Evolutionary conservation across 2,888 invertebrate genomes (phyloP).

Genomic region (Xestia xanthographa): DNA sequence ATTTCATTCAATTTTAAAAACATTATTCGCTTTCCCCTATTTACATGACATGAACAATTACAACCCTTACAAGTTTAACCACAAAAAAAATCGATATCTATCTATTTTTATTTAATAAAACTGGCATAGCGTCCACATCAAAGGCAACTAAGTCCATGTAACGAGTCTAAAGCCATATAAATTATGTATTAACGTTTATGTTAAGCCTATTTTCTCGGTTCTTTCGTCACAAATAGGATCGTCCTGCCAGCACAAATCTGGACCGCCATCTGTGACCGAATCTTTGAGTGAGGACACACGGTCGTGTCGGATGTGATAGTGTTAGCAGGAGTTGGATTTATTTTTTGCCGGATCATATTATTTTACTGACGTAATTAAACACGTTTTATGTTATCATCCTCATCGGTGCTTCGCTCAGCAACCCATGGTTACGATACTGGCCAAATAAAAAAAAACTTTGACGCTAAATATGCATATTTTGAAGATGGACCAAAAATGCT

Average conservation of each 20-base stretch:
- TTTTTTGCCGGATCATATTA: background rate
- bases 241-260: constrained; percentile 84
- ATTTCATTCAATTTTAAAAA: constrained; percentile 36
- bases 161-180: constrained; percentile 52
- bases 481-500: background rate
- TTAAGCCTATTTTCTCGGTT: constrained; percentile 81
- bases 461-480: no score
- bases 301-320: constrained; percentile 39
- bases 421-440: background rate
- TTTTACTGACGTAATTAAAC: background rate
- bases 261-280: constrained; percentile 86
- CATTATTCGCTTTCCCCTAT: background rate
- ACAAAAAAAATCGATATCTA: constrained; percentile 34
- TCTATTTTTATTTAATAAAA: constrained; percentile 52
- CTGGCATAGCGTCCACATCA: constrained; percentile 55
- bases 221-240: constrained; percentile 86
- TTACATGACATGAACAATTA: constrained; percentile 31
- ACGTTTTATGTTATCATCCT: background rate
- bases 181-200: constrained; percentile 71
- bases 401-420: background rate
- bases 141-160: constrained; percentile 48
- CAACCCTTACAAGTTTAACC: constrained; percentile 30
- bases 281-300: constrained; percentile 77
- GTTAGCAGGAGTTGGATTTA: background rate
- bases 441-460: no score